Conservation (phyloP, 2,888 invertebrate genomes). For the Marasmarcha lunaedactyla region DNA sequence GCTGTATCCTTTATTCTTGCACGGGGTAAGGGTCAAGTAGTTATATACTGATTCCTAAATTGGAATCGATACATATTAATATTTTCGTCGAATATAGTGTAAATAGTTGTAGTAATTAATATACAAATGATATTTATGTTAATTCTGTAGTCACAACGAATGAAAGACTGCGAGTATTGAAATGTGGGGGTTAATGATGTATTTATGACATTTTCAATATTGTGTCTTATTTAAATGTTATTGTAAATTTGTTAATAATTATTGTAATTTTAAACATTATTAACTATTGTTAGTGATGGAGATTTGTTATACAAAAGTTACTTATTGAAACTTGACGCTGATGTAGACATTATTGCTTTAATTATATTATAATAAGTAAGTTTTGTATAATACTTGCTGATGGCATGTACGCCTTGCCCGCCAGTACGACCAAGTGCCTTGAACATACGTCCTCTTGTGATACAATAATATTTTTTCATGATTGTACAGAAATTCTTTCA, state of each 20-base stretch:
- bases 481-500: constrained; percentile 65
- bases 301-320: constrained; percentile 19
- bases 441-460: constrained; percentile 64
- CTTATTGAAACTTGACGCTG: constrained; percentile 5
- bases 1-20: constrained; percentile 31
- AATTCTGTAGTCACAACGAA: constrained; percentile 67
- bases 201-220: constrained; percentile 43
- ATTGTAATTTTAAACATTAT: constrained; percentile 39
- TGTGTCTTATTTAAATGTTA: constrained; percentile 43
- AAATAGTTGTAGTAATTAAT: constrained; percentile 14
- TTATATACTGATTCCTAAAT: too few relatives aligned
- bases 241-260: constrained; percentile 35
- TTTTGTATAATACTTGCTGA: constrained; percentile 12
- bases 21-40: constrained; percentile 44
- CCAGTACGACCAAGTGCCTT: constrained; percentile 44
- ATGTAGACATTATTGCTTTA: constrained; percentile 11
- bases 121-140: constrained; percentile 28
- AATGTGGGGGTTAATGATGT: constrained; percentile 7
- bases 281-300: constrained; percentile 58
- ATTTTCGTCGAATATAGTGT: constrained; percentile 44
- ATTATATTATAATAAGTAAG: background rate
- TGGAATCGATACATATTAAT: constrained; percentile 32
- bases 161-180: constrained; percentile 64
- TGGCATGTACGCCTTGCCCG: constrained; percentile 10
- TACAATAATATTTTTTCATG: constrained; percentile 50